Evolutionary conservation across 2,888 invertebrate genomes (phyloP).

Genomic region (Himalopsyche japonica): DNA sequence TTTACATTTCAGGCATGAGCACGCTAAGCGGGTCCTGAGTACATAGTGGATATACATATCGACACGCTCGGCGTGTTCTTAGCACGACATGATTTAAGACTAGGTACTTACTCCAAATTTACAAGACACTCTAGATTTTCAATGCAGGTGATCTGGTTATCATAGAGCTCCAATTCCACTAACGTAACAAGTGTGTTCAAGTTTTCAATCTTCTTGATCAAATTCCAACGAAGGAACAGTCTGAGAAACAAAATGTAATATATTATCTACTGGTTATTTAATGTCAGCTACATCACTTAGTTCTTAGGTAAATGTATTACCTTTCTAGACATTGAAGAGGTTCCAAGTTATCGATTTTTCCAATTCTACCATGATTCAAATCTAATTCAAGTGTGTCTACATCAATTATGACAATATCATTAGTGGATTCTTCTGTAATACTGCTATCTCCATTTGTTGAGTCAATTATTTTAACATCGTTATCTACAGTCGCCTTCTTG

Average conservation of each 20-base stretch:
- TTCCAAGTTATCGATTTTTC: slow-evolving; percentile 83
- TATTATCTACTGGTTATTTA: background rate
- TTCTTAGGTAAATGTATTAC: slow-evolving; percentile 43
- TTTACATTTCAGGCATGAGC: too few relatives aligned
- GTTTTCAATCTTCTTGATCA: slow-evolving; percentile 93
- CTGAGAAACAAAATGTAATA: slow-evolving; percentile 45
- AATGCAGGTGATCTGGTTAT: slow-evolving; percentile 92
- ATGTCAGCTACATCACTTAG: background rate
- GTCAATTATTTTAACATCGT: background rate
- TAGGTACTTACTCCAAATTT: slow-evolving; percentile 85
- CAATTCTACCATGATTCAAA: slow-evolving; percentile 86
- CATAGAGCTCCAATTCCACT: slow-evolving; percentile 90
- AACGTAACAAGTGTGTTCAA: slow-evolving; percentile 75
- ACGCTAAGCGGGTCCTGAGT: too few relatives aligned
- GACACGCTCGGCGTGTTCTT: too few relatives aligned
- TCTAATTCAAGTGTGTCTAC: slow-evolving; percentile 76
- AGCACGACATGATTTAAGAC: too few relatives aligned
- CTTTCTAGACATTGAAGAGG: slow-evolving; percentile 73
- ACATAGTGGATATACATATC: too few relatives aligned
- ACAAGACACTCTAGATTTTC: slow-evolving; percentile 86
- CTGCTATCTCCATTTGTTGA: background rate
- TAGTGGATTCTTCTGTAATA: slow-evolving; percentile 48
- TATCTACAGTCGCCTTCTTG: background rate
- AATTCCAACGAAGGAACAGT: slow-evolving; percentile 90
- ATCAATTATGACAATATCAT: slow-evolving; percentile 68